Base-by-base conservation (phyloP, 64 coral and sea anemone genomes). In the Stylophora pistillata region DNA sequence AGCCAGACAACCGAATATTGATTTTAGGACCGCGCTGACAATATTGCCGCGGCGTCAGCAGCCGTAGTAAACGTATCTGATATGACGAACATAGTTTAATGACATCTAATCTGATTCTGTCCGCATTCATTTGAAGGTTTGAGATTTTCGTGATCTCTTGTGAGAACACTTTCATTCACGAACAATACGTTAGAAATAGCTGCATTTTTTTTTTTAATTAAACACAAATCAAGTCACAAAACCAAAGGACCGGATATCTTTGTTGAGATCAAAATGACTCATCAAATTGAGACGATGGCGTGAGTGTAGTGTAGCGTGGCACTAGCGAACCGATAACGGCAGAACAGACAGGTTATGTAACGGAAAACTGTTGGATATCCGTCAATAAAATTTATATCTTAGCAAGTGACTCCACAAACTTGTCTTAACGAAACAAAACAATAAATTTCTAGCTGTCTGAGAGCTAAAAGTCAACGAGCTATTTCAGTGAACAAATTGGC, bases 251-350 rank as follows among this genome's bases (percentile, higher is more conserved):
- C 13, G 75, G 75, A 78, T 56, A 52, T 54, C 75, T 78, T 52
- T 33, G 37, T 52, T 1, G 37, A 47, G 7, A 47, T 47, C 32
- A 23, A 25, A 29, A 29, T 78, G 52, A 78, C 75, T 78, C 75
- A 78, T 78, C 75, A 78, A 78, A 78, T 23, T 78, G 53, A 78
- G 75, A 60, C 13, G 9, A 34, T 79, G 23, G 77, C 77, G 77
- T 79, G 77, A 79, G 77, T 79, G 55, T 59, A 79, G 32, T 79
- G 77, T 58, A 59, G 55, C 77, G 28, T 79, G 77, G 32, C 9
- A 17, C 17, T 17, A 15, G 16, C 14, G 18, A 1, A 10, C 32
- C 73, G 23, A 34, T 29, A 13, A 74, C 4, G 16, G 30, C 13
- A 59, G 77, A 79, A 11, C 77, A 58, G 11, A 79, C n/a, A 0